Evolutionary conservation across 2,113 vertebrate genomes (phyloP), one percentile per base, ranked within the genome.

Genomic region (Zingel zingel): DNA sequence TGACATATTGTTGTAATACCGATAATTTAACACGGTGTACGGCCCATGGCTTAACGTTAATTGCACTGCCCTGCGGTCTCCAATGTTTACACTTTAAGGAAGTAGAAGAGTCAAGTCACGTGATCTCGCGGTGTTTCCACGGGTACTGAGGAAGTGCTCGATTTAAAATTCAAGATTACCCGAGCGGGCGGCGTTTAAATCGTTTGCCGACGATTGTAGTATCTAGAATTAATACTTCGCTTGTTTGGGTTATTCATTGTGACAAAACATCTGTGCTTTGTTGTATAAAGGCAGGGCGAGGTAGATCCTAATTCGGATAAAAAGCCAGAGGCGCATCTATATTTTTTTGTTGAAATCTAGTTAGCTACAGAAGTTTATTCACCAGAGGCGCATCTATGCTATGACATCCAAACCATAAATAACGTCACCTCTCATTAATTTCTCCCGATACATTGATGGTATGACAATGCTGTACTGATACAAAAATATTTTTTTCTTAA

Each of bases 21-120:
- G 15, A 10, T 25, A 3, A 23, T 59, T 61, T 30, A 71, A 54
- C n/a, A 43, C 8, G 0, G 18, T 39, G 21, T 23, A 1, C 33
- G 48, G 7, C n/a, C 45, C 39, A 15, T 48, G 19, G 36, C 16
- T 56, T n/a, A 64, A 50, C 18, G 23, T 18, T 12, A 71, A 79
- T 39, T 53, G 39, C 53, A 39, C 11, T 33, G 30, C 6, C 1
- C 74, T 21, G 58, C 48, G 12, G 71, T 36, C 1, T 13, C 15
- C 30, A 81, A 56, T 89, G 89, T 95, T 95, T 92, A 95, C 88
- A 89, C 79, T 91, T 91, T 86, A 88, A 93, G 93, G 95, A 95
- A 96, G 91, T 88, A 25, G 23, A 39, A 53, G 9, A 56, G 59
- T 5, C 0, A 25, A 43, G 57, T 72, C 86, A 88, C 25, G 39